Percentiles rank a stretch among this genome's conserved stretches.
phyloP scores from a whole-genome alignment of 2,113 vertebrate species.

The Cichladusa arquata region DNA sequence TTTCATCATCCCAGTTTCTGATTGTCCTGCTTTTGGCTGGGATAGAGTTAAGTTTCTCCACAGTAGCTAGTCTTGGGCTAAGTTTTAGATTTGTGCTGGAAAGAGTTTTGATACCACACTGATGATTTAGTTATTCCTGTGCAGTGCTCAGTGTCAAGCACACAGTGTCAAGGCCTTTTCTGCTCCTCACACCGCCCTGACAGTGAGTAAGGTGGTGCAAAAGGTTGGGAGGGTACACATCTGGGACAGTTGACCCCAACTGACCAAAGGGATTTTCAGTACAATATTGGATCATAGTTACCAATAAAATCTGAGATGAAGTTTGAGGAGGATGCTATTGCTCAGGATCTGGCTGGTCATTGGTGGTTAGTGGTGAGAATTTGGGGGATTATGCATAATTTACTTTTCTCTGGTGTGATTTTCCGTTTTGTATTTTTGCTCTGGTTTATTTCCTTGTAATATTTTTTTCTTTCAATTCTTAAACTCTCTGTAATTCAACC shows the following conservation, averaged over 20 bases:
- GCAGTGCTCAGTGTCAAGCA: neutral
- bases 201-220: neutral
- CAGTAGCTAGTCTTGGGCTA: neutral
- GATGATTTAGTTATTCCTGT: neutral
- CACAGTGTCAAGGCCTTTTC: neutral
- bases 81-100: neutral
- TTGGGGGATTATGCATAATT: neutral
- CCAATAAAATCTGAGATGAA: neutral
- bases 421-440: neutral
- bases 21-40: neutral
- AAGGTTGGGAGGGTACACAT: neutral
- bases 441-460: fast-evolving
- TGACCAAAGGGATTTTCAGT: neutral
- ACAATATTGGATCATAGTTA: too few species aligned
- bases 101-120: neutral
- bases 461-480: neutral
- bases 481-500: neutral
- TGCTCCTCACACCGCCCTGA: neutral
- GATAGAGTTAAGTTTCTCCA: neutral
- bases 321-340: fast-evolving
- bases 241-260: neutral
- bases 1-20: neutral
- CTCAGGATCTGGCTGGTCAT: neutral
- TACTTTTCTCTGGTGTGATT: neutral
- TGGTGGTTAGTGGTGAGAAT: fast-evolving